A percentile compares a stretch with the other conserved stretches of the same genome.
Conservation (phyloP, 2,888 invertebrate species). For the Tromatobia lineatoria region DNA sequence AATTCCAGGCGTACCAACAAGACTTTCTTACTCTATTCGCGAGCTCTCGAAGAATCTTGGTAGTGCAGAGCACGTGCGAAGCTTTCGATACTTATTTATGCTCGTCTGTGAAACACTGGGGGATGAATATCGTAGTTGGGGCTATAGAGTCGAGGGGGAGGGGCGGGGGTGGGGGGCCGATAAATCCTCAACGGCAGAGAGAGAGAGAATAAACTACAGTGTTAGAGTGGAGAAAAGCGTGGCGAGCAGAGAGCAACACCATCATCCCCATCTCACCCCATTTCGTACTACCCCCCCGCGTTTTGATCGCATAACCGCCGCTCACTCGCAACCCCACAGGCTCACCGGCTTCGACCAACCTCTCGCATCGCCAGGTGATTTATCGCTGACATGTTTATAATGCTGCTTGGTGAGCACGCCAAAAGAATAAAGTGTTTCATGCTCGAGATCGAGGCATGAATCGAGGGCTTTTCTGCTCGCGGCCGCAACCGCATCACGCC, state of each 20-base stretch:
- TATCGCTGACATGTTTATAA: conserved; percentile 81
- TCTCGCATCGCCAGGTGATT: conserved; percentile 75
- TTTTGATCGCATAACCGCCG: conserved; percentile 66
- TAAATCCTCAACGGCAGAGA: conserved; percentile 52
- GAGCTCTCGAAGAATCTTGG: conserved; percentile 55
- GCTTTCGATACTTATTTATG: conserved; percentile 70
- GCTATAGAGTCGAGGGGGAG: conserved; percentile 61
- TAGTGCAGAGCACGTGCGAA: conserved; percentile 39
- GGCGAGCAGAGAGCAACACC: conserved; percentile 45
- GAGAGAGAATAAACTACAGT: conserved; percentile 2
- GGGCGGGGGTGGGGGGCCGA: conserved; percentile 38
- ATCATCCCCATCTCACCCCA: conserved; percentile 49
- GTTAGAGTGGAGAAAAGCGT: conserved; percentile 37
- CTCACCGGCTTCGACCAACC: conserved; percentile 58
- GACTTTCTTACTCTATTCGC: conserved; percentile 23
- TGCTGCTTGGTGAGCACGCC: conserved; percentile 67
- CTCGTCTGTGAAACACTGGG: conserved; percentile 68
- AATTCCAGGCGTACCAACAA: conserved; percentile 32
- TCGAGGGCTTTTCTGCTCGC: conserved; percentile 45
- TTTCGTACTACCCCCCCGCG: conserved; percentile 19
- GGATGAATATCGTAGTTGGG: conserved; percentile 71
- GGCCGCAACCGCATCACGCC: background rate
- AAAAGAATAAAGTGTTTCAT: conserved; percentile 67
- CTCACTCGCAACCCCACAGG: conserved; percentile 44
- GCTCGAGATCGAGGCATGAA: conserved; percentile 52